Conservation (phyloP, 1,140 invertebrate species). For the Gryon sp. region DNA sequence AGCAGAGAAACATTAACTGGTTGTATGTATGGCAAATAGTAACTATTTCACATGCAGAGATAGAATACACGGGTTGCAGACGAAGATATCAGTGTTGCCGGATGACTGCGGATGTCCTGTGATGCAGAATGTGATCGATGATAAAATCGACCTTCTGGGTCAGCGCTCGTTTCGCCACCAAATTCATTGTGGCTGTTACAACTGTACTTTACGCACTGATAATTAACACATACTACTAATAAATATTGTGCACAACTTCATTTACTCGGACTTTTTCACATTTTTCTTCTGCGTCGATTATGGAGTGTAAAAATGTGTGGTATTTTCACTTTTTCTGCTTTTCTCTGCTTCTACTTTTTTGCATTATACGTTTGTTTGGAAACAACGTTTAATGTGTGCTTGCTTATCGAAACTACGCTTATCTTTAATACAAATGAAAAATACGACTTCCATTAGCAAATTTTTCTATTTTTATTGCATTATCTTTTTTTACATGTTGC, state of each 20-base stretch:
- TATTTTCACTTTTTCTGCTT: no score
- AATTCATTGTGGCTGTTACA: slow-evolving; percentile 48
- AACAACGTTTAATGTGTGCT: no score
- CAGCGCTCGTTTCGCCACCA: slow-evolving; percentile 46
- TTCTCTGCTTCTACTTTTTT: no score
- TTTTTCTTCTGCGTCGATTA: background rate
- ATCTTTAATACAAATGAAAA: no score
- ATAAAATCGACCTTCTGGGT: slow-evolving; percentile 61
- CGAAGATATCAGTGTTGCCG: slow-evolving; percentile 61
- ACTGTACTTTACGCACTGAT: slow-evolving; percentile 22
- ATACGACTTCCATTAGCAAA: no score
- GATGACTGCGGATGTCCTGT: slow-evolving; percentile 58
- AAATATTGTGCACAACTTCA: slow-evolving; percentile 2
- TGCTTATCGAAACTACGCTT: no score
- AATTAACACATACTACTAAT: slow-evolving; percentile 38
- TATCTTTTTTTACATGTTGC: no score
- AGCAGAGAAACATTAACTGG: slow-evolving; percentile 56
- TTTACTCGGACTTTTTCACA: background rate
- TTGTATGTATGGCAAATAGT: slow-evolving; percentile 50
- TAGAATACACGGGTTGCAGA: slow-evolving; percentile 43
- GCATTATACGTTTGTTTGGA: no score
- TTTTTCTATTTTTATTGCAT: no score
- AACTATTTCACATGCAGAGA: slow-evolving; percentile 54
- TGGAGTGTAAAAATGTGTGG: no score
- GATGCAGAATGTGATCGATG: slow-evolving; percentile 57